phyloP scores from a whole-genome alignment of 2,888 invertebrate species.

The Drosophila demipolita region DNA sequence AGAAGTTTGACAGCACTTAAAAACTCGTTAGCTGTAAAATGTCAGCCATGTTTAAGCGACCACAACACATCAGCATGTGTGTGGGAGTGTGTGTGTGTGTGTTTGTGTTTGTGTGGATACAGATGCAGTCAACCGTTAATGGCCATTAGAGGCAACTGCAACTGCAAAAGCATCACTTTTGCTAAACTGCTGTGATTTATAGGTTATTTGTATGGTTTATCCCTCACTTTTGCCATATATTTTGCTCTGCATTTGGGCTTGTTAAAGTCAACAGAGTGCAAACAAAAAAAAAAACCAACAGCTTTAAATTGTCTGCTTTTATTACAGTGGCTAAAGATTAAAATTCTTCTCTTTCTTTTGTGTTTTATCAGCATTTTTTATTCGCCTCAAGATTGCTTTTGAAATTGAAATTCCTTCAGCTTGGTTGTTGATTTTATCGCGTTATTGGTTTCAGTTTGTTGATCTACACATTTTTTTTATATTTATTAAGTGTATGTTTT shows the following conservation, averaged over 20 bases:
- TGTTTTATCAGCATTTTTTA: conserved; percentile 31
- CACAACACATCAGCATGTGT: conserved; percentile 17
- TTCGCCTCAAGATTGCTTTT: conserved; percentile 3
- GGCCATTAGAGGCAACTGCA: conserved; percentile 32
- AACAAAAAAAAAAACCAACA: background rate
- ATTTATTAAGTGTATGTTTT: background rate
- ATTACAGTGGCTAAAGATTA: conserved; percentile 20
- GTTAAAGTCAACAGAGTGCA: conserved; percentile 25
- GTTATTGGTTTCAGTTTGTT: conserved; percentile 9
- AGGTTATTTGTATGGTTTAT: conserved; percentile 18
- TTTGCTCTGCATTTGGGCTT: conserved; percentile 13
- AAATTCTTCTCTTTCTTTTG: background rate
- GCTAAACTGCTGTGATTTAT: conserved; percentile 42
- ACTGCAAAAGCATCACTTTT: conserved; percentile 40
- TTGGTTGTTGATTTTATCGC: conserved; percentile 11
- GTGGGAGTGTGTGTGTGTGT: background rate
- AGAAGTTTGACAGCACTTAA: conserved; percentile 71
- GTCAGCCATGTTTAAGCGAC: conserved; percentile 56
- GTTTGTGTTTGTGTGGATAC: conserved; percentile 11
- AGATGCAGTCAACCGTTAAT: conserved; percentile 25
- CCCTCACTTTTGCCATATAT: conserved; percentile 2
- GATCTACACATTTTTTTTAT: background rate
- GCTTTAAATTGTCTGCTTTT: conserved; percentile 1
- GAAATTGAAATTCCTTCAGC: conserved; percentile 11
- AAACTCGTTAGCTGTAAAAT: conserved; percentile 73